Evolutionary conservation across 1,140 invertebrate genomes (phyloP), one percentile per base, ranked within the genome.

Genomic region (Drosophila obscura): DNA sequence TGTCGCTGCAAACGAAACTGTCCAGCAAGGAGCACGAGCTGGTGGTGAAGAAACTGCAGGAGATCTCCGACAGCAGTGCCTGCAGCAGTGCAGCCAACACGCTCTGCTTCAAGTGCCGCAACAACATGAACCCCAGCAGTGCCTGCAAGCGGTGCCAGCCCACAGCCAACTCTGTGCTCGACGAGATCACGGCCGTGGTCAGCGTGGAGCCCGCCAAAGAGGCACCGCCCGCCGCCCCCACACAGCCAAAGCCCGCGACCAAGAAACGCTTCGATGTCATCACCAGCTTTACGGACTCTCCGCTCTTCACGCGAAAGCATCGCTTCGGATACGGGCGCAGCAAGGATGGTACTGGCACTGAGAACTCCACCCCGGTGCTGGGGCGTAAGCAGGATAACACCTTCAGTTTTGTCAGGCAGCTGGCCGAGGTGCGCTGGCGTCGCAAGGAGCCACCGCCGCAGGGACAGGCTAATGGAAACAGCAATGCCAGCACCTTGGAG

Each of bases 271-370:
- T 87, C 55, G 91, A 92, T 75, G 89, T 92, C 16, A 92, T 92
- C 15, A 92, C 91, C 7, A 92, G 91, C 65, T 92, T 91, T 41
- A 92, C 91, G 1, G 91, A 92, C 39, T 92, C 91, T 55, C 91
- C 91, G 50, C 77, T 92, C 5, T 92, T 92, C n/a, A 92, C 91
- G 19, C 74, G 91, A 5, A 92, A 92, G 50, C 91, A 92, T 80
- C 83, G 91, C 24, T 91, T 92, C 43, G 90, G 91, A 6, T 83
- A 84, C 53, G 81, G 80, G 19, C 74, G 83, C 49, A 85, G 62
- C 63, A 89, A 83, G 48, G 83, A 90, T 11, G 71, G 62, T 24
- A 67, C 75, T 19, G 76, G 55, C 15, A 89, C 77, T 0, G 88
- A 90, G 53, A 90, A 77, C 48, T 78, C 84, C 0, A 90, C 91